A percentile compares a stretch with the other conserved stretches of the same genome.
Evolutionary conservation across 2,888 invertebrate species (phyloP).

Genomic region (Lepidochitona cinerea): DNA sequence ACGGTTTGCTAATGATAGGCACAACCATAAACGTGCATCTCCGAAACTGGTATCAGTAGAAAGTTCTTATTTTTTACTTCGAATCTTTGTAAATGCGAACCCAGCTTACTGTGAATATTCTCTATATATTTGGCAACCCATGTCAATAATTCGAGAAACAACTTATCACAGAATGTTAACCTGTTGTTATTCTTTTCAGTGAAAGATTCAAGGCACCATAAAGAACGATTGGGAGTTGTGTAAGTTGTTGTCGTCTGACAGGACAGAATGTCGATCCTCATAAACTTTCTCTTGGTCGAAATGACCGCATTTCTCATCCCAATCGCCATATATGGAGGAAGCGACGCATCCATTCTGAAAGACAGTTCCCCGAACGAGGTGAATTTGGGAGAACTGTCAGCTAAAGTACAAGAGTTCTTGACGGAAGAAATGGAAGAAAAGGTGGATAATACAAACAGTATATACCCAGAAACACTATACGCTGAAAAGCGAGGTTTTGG

Average conservation of each 20-base stretch:
- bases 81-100: too few relatives aligned
- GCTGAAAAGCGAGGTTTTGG: slow-evolving; percentile 29
- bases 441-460: not conserved
- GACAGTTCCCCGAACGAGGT: not conserved
- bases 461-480: slow-evolving; percentile 23
- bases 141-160: too few relatives aligned
- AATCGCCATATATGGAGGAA: not conserved
- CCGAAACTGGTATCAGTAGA: too few relatives aligned
- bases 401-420: not conserved
- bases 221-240: not conserved
- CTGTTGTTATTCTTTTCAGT: too few relatives aligned
- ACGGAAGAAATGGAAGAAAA: not conserved
- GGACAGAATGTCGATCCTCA: not conserved
- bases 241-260: not conserved
- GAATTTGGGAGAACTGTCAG: not conserved
- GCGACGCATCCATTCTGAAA: not conserved
- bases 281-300: not conserved
- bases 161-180: too few relatives aligned
- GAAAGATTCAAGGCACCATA: too few relatives aligned
- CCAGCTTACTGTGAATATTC: too few relatives aligned
- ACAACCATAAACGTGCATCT: too few relatives aligned
- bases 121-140: too few relatives aligned
- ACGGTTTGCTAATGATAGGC: too few relatives aligned
- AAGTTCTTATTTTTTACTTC: too few relatives aligned
- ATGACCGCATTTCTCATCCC: not conserved